Conservation (phyloP, 2,113 vertebrate genomes). For the Lepidothrix coronata region DNA sequence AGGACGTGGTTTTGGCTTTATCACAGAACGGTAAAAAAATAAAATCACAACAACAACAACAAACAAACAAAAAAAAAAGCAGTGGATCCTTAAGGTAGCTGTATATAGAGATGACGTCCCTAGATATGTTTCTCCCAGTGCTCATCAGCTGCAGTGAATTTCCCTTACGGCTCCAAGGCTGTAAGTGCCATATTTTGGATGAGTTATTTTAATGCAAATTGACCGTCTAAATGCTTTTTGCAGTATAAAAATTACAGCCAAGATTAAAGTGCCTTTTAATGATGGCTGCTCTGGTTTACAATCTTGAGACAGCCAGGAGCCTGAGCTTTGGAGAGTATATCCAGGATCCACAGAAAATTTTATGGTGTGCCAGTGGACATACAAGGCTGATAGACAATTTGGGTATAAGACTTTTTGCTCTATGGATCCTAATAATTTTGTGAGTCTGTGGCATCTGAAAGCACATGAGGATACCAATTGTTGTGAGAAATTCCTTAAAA, state of each 20-base stretch:
- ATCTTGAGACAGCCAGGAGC: not conserved
- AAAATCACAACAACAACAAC: not conserved
- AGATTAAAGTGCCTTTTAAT: slow-evolving; percentile 34
- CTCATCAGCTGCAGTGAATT: not conserved
- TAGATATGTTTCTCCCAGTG: not conserved
- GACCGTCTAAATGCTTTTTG: slow-evolving; percentile 1
- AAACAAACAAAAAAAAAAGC: not conserved
- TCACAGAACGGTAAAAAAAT: not conserved
- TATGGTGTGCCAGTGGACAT: not conserved
- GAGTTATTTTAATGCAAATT: slow-evolving; percentile 34
- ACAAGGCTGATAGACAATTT: not conserved
- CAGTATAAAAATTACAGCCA: slow-evolving; percentile 35
- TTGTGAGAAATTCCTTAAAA: not conserved
- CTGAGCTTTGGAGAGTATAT: not conserved
- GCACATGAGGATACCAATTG: not conserved
- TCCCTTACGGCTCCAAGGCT: not conserved
- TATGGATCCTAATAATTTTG: not conserved
- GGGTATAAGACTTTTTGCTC: not conserved
- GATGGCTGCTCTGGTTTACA: slow-evolving; percentile 19
- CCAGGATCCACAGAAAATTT: not conserved
- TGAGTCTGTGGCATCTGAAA: not conserved
- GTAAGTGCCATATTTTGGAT: not conserved
- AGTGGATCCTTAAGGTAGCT: not conserved
- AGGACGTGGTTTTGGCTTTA: not conserved
- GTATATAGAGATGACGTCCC: not conserved